Conservation (phyloP, 2,113 vertebrate species). For the Anguilla rostrata region DNA sequence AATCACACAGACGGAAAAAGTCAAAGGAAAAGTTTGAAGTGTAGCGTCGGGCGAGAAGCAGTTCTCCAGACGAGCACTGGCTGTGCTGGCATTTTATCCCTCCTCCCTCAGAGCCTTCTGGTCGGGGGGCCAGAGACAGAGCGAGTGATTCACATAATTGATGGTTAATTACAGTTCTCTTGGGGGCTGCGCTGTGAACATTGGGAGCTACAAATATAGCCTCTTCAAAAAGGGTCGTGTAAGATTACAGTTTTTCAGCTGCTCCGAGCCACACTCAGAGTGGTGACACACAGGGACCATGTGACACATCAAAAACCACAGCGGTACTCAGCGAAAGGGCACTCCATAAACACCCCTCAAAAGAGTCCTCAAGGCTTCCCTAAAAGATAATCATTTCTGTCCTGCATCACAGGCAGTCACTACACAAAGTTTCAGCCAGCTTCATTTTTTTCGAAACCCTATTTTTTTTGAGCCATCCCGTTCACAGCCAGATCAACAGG, state of each 20-base stretch:
- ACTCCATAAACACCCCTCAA: neutral
- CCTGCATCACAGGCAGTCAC: neutral
- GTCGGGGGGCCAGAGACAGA: neutral
- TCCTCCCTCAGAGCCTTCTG: neutral
- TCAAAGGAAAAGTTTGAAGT: neutral
- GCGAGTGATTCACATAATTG: neutral
- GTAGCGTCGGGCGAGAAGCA: neutral
- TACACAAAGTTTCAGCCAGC: neutral
- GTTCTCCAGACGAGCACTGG: neutral
- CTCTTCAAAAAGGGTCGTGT: neutral
- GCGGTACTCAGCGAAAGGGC: neutral
- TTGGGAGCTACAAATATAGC: neutral
- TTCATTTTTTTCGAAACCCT: too few relatives aligned
- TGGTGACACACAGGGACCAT: neutral
- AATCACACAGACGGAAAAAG: neutral
- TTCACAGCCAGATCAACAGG: neutral
- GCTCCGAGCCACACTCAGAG: neutral
- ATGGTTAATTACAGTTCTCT: neutral
- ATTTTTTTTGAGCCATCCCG: neutral
- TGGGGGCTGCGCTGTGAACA: neutral
- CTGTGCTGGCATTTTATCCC: neutral
- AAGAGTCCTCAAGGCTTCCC: neutral
- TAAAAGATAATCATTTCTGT: neutral
- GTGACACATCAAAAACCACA: neutral
- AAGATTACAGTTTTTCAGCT: neutral